Conservation (phyloP, 2,888 invertebrate genomes). For the Metallyticus violacea region DNA sequence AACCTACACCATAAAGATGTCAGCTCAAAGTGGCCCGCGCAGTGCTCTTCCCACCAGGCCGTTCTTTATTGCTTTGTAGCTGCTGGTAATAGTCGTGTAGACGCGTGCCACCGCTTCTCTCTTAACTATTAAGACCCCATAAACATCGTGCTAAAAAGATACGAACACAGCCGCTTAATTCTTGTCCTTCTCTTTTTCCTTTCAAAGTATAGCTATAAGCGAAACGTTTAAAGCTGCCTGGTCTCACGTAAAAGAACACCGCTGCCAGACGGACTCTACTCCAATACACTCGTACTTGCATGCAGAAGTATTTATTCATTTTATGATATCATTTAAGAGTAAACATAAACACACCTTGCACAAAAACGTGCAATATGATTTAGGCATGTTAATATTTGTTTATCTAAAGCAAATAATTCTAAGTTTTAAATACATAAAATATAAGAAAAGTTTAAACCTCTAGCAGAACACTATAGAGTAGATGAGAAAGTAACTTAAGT, state of each 20-base stretch:
- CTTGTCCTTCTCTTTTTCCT: not conserved
- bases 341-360: too few species aligned
- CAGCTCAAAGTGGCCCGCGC: constrained; percentile 7
- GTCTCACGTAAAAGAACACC: not conserved
- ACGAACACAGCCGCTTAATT: not conserved
- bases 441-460: too few species aligned
- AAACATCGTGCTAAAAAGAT: not conserved
- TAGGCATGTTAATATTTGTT: too few species aligned
- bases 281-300: too few species aligned
- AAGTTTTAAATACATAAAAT: too few species aligned
- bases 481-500: too few species aligned
- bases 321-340: too few species aligned
- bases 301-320: too few species aligned
- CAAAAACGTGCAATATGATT: too few species aligned
- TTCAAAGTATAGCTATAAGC: not conserved
- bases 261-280: too few species aligned
- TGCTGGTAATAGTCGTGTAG: not conserved
- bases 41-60: not conserved
- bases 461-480: too few species aligned
- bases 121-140: not conserved
- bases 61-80: not conserved
- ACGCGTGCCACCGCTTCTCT: not conserved
- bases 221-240: not conserved
- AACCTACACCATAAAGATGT: constrained; percentile 18
- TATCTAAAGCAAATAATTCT: too few species aligned